Evolutionary conservation across 1,140 invertebrate species (phyloP), one percentile per base, ranked within the genome.

Genomic region (Dryas iulia): DNA sequence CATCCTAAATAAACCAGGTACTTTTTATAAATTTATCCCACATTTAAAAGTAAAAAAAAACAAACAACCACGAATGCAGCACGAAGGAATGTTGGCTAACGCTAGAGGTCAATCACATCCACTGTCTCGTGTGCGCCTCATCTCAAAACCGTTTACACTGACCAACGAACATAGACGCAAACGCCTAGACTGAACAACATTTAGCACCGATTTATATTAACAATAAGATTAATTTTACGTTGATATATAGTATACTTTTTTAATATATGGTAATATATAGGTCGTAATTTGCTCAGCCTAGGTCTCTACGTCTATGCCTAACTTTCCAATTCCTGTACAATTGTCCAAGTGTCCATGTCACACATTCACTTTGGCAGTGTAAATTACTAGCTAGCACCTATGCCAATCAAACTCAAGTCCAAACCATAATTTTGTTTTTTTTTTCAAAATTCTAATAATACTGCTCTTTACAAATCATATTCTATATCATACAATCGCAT

Each of bases 1-100:
- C 86, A 90, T 85, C 81, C 84, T 91, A 91, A 89, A 84, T 90
- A 90, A 90, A 91, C 86, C 89, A 91, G 89, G 89, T 91, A 91
- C 89, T 87, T 88, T 86, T 87, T 78, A 88, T 85, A 89, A 87
- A 88, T 85, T 86, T 89, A 89, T 88, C 79, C 84, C 81, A 86
- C 83, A 86, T 75, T 76, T 79, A 82, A 81, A 83, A 89, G 30
- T 63, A 63, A 79, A 83, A 82, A 83, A 77, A 77, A 81, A 84
- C 77, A 87, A 80, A 84, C 77, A 89, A 77, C 74, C 71, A 86
- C 80, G 82, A 89, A 89, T 86, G 85, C 86, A 86, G 87, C 87
- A 91, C 89, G 63, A 87, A 91, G 86, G 87, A 91, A 91, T 90
- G 87, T 91, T 87, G 85, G 89, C 87, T 87, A 86, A 84, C 78